These are phyloP conservation scores for Gallinago solitaria DNA, from an alignment of 2,797 vertebrate species.

Conservation along the genomic window DNA sequence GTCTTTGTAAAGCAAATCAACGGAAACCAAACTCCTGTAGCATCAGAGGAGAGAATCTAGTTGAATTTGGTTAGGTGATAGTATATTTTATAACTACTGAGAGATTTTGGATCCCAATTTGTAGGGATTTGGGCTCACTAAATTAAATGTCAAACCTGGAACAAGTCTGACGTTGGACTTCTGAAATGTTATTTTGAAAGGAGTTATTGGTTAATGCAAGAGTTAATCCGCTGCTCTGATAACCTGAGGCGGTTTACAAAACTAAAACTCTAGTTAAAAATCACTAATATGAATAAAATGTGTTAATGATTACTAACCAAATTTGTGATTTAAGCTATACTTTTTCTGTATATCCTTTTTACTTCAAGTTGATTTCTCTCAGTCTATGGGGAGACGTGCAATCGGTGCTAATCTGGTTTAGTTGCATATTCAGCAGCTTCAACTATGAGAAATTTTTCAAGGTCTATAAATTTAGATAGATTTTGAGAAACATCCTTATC, in stretches of 20 bases:
- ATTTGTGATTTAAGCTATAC: neutral
- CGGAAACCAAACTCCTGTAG: conserved; percentile 47
- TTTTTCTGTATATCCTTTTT: neutral
- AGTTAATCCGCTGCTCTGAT: neutral
- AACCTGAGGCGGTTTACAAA: neutral
- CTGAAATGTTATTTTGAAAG: neutral
- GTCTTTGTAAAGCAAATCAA: conserved; percentile 62
- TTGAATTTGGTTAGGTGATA: neutral
- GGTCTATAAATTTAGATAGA: neutral
- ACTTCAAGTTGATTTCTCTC: neutral
- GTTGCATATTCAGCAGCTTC: neutral
- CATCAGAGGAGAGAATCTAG: neutral
- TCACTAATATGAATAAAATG: neutral
- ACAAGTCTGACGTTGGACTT: neutral
- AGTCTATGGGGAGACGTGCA: neutral
- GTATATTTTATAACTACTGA: neutral
- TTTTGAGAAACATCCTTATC: neutral
- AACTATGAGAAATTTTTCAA: neutral
- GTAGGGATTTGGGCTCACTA: neutral
- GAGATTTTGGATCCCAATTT: neutral
- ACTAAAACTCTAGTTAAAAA: neutral
- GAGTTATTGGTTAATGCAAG: neutral
- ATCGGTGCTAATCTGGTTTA: neutral
- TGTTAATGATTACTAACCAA: neutral
- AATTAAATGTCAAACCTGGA: neutral